Evolutionary conservation across 1,140 invertebrate species (phyloP), one percentile per base, ranked within the genome.

Genomic region (Pollicipes pollicipes): DNA sequence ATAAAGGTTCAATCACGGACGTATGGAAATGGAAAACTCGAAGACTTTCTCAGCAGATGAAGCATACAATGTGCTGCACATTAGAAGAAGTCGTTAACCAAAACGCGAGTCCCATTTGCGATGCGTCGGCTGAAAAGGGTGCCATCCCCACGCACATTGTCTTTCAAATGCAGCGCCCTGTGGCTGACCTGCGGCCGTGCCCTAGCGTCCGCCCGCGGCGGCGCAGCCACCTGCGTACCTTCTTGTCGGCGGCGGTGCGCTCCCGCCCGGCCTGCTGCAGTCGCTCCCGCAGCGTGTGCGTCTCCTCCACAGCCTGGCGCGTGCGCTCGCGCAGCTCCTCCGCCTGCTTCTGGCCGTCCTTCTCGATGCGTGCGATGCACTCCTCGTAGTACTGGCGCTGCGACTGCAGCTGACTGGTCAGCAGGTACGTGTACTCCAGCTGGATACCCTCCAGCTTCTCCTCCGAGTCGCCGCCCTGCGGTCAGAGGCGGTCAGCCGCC

Each of bases 361-460:
- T 75, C 72, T 82, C 78, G 16, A 79, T 71, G 70, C 82, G 78
- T 71, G 76, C 70, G 72, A 79, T 82, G 72, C 83, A 81, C 58
- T 80, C 77, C 76, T 78, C 95, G 81, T 93, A 98, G 81, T 91
- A 96, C 67, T 87, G 84, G 21, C 96, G 82, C 79, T 99, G 97
- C 26, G 90, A 89, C 79, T 98, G 95, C 27, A 99, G 82, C 79
- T 99, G 97, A 68, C 90, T 93, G 16, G 95, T 97, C n/a, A 99
- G 81, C 68, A 98, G 83, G 82, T 97, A 97, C 0, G 95, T 96
- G 76, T 97, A 98, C 83, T 98, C 95, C 71, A 97, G 81, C 78
- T 95, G 93, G 67, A 97, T 86, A 0, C 91, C 89, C 80, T 97
- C 93, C 28, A 96, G 83, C 82, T 97, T 97, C 75, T 96, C 93